Base-by-base conservation (phyloP, 1,140 invertebrate genomes). In the Vanessa tameamea region DNA sequence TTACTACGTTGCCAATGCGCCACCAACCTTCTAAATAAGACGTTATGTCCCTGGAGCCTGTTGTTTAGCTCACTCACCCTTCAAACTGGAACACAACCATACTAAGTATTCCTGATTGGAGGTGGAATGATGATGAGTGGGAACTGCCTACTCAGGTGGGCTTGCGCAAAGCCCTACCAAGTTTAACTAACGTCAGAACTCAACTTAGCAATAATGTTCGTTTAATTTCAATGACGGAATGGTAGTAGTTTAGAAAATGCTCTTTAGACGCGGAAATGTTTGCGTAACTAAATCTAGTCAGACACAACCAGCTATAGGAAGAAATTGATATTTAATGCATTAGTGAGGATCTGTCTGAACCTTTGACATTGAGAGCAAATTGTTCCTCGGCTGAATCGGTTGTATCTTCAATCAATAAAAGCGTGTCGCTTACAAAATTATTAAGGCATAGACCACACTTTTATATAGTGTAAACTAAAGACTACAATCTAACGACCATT, bases 401-500 rank as follows among this genome's bases (percentile, higher is more conserved):
- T 78, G 48, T 79, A 77, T 84, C 79, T 85, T 69, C 77, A 81
- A 82, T 75, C 72, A 80, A 81, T 78, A 68, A 73, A 75, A 50
- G 47, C 43, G 53, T 50, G 37, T 16, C 43, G 12, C 53, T 69
- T 31, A 67, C n/a, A 51, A 23, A 2, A 14, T 20, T 47, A 69
- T 69, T 69, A 57, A 82, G 80, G 76, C 57, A 15, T 0, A 59
- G 26, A 15, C 14, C 31, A 37, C 57, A 61, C 48, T n/a, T n/a
- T 1, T 11, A 12, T 11, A 12, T 13, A 47, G 8, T 47, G 47
- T 53, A 51, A 14, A 12, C n/a, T 16, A 53, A 15, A 55, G 15
- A 15, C 7, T 15, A 23, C 2, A 20, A 57, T 11, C 12, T 23
- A 23, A 23, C 0, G 16, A 55, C 6, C 53, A 57, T 23, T 20